phyloP scores from a whole-genome alignment of 1,140 invertebrate genomes.

The Lordiphosa stackelbergi region DNA sequence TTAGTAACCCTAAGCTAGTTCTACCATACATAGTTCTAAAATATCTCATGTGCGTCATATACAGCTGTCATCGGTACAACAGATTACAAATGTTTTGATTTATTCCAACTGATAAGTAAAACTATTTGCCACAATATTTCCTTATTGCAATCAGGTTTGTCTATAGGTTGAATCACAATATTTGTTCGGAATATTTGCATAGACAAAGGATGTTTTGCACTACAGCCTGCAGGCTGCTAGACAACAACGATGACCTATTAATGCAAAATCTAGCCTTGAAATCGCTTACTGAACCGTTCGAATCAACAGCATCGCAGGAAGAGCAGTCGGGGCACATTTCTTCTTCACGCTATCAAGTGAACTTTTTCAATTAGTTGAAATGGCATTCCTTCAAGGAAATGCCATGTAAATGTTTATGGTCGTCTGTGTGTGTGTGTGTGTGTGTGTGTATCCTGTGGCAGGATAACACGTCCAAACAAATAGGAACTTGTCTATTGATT shows the following conservation, averaged over 20 bases:
- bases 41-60: no score
- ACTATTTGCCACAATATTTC: no score
- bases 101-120: no score
- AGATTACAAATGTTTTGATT: no score
- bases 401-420: slow-evolving; percentile 1
- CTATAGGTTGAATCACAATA: no score
- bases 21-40: no score
- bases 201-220: no score
- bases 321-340: neutral
- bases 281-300: slow-evolving; percentile 49
- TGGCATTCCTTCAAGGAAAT: neutral
- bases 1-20: no score
- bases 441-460: slow-evolving; percentile 32
- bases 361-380: slow-evolving; percentile 56
- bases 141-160: no score
- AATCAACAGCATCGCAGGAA: slow-evolving; percentile 16
- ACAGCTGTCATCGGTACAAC: no score
- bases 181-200: no score
- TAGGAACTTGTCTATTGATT: slow-evolving; percentile 49
- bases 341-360: neutral
- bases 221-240: slow-evolving; percentile 7
- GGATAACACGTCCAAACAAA: slow-evolving; percentile 15
- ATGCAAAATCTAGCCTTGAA: slow-evolving; percentile 44
- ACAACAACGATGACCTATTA: slow-evolving; percentile 48
- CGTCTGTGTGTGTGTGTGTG: neutral